These are phyloP conservation scores for Python bivittatus DNA, from an alignment of 2,113 vertebrate species.

Conservation along the genomic window DNA sequence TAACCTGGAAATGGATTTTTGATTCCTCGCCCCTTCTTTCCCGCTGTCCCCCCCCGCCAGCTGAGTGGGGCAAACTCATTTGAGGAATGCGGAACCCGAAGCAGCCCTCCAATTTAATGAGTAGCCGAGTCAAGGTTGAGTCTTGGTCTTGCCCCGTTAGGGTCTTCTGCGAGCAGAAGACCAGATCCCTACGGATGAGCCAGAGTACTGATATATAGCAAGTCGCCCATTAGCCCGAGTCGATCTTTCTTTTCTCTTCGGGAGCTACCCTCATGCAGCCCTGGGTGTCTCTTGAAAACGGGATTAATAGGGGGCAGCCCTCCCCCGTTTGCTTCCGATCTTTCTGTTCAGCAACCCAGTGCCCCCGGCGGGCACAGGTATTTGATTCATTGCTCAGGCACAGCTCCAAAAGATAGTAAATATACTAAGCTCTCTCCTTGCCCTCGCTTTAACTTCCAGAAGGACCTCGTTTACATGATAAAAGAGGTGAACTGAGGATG, in stretches of 20 bases:
- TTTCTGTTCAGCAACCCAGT: neutral
- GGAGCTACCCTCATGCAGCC: neutral
- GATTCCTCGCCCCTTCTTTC: neutral
- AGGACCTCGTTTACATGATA: constrained; percentile 41
- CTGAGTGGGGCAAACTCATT: neutral
- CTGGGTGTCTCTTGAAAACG: neutral
- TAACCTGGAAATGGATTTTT: neutral
- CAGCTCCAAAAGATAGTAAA: neutral
- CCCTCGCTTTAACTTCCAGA: neutral
- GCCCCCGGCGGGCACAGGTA: neutral
- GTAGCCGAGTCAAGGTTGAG: neutral
- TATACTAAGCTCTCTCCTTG: neutral
- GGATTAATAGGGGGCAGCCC: neutral
- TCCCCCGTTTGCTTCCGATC: neutral
- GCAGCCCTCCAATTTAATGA: neutral
- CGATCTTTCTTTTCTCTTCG: neutral
- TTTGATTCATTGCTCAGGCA: neutral
- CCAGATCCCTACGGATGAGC: too few species aligned
- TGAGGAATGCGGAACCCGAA: neutral
- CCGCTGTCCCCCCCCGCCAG: neutral
- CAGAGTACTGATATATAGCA: neutral
- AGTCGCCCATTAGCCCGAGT: too few species aligned
- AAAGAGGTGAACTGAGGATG: constrained; percentile 37
- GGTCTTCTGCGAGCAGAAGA: neutral
- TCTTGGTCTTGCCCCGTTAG: neutral